These are phyloP conservation scores for Junonia oenone DNA, from an alignment of 2,888 invertebrate species.

Conservation along the genomic window DNA sequence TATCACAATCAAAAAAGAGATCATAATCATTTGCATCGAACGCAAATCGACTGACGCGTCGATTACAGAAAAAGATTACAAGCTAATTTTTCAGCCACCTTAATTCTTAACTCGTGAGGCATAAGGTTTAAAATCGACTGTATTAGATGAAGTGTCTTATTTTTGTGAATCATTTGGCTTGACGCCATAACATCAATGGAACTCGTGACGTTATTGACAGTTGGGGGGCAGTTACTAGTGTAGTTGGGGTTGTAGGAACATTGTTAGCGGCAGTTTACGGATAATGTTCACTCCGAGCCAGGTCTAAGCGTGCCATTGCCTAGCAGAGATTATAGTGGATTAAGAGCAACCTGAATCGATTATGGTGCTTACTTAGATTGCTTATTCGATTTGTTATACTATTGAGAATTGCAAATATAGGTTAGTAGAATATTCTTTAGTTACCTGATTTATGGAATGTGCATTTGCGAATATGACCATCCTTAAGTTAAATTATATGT, in stretches of 20 bases:
- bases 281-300: slow-evolving; percentile 5
- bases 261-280: slow-evolving; percentile 1
- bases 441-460: too few relatives aligned
- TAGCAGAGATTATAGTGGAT: neutral
- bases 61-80: neutral
- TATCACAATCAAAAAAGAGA: neutral
- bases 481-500: too few relatives aligned
- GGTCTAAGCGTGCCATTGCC: neutral
- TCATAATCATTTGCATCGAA: neutral
- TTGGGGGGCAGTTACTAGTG: slow-evolving; percentile 1
- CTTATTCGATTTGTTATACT: neutral
- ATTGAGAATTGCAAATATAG: neutral
- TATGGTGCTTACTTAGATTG: neutral
- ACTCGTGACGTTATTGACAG: neutral
- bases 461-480: too few relatives aligned
- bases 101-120: neutral
- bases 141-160: neutral
- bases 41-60: neutral
- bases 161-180: slow-evolving; percentile 1
- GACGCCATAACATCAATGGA: slow-evolving; percentile 1
- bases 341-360: neutral
- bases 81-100: neutral
- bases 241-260: slow-evolving; percentile 8
- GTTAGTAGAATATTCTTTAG: too few relatives aligned
- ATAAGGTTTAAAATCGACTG: neutral